Percentiles rank a stretch among this genome's conserved stretches.
Conservation (phyloP, 2,113 vertebrate species). For the Melanerpes aurifrons region DNA sequence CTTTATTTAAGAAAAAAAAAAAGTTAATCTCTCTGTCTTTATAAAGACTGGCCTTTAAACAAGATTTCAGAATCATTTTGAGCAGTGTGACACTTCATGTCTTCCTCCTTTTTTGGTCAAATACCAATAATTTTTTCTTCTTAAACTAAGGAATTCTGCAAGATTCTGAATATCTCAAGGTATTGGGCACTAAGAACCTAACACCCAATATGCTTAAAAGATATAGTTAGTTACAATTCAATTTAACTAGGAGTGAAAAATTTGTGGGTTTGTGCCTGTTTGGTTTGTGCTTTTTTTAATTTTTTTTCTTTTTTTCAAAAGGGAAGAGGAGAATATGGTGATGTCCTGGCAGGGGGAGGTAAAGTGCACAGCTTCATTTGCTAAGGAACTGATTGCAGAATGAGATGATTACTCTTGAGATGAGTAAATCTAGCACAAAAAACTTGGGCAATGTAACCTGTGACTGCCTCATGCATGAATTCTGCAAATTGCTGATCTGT, state of each 20-base stretch:
- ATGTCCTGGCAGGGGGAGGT: neutral
- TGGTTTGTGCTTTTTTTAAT: neutral
- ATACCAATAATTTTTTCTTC: neutral
- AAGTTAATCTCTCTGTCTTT: neutral
- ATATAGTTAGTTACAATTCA: neutral
- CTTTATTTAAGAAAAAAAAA: neutral
- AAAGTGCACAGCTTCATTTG: neutral
- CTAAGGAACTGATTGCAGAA: neutral
- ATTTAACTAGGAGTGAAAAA: neutral
- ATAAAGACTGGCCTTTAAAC: neutral
- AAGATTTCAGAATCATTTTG: neutral
- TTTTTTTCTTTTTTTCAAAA: neutral
- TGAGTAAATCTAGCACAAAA: neutral
- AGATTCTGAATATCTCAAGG: neutral
- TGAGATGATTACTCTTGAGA: no score
- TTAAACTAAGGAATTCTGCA: neutral
- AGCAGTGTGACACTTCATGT: neutral
- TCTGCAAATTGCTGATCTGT: neutral
- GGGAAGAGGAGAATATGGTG: neutral
- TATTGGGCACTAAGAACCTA: neutral
- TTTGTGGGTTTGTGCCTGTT: neutral
- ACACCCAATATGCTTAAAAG: neutral
- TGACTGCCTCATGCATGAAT: neutral
- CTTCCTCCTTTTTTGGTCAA: neutral
- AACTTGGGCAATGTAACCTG: fast-evolving